phyloP scores from a whole-genome alignment of 2,888 invertebrate species.

The Gastrophysa polygoni region DNA sequence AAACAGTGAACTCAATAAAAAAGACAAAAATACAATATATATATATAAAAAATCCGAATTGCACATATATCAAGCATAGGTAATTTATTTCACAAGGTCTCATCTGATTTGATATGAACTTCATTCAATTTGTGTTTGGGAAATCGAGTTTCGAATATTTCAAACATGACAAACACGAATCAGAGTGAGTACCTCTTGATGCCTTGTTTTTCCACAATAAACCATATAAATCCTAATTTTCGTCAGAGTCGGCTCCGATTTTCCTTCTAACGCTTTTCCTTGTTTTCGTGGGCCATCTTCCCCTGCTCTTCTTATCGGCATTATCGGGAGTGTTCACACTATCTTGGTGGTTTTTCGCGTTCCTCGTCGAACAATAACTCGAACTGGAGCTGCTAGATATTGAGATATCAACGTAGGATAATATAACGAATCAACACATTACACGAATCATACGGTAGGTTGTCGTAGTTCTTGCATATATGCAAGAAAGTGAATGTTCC shows the following conservation, averaged over 20 bases:
- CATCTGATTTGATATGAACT: background rate
- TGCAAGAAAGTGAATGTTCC: too few species aligned
- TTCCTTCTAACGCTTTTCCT: conserved; percentile 66
- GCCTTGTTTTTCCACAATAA: conserved; percentile 5
- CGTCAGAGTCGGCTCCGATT: conserved; percentile 66
- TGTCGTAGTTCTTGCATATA: too few species aligned
- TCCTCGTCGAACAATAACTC: conserved; percentile 30
- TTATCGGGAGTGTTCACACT: background rate
- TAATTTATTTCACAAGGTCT: too few species aligned
- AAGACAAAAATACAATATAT: too few species aligned
- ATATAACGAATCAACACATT: too few species aligned
- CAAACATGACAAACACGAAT: background rate
- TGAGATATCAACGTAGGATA: too few species aligned
- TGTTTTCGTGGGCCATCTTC: conserved; percentile 65
- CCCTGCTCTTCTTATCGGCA: conserved; percentile 60
- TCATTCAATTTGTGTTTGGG: too few species aligned
- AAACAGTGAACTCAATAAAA: too few species aligned
- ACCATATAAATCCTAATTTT: conserved; percentile 15
- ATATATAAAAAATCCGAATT: too few species aligned
- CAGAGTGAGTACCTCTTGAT: background rate
- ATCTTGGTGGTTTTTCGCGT: background rate
- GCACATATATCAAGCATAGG: too few species aligned
- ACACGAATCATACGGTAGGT: too few species aligned
- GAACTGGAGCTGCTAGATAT: conserved; percentile 28
- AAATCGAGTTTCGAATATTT: too few species aligned